phyloP scores from a whole-genome alignment of 2,888 invertebrate species.

The Germaria angustata region DNA sequence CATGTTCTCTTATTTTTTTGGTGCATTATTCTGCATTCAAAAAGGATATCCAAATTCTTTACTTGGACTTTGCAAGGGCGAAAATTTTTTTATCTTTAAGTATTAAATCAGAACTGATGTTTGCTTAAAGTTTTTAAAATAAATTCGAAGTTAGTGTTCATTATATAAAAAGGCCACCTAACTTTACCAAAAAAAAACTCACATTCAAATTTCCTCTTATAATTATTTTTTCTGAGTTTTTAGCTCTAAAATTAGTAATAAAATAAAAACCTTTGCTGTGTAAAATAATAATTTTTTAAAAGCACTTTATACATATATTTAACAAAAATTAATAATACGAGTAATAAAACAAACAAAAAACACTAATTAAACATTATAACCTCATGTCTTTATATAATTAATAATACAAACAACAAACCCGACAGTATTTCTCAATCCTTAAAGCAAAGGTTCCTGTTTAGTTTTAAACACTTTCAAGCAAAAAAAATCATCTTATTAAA shows the following conservation, averaged over 20 bases:
- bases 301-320: slow-evolving; percentile 48
- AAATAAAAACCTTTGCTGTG: slow-evolving; percentile 50
- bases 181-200: background rate
- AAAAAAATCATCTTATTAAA: background rate
- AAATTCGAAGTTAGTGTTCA: too few relatives aligned
- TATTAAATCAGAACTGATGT: too few relatives aligned
- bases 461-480: slow-evolving; percentile 35
- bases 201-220: background rate
- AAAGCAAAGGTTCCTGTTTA: slow-evolving; percentile 65
- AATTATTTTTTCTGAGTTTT: background rate
- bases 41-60: too few relatives aligned
- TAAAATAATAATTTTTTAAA: slow-evolving; percentile 59
- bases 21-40: too few relatives aligned
- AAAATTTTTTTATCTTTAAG: too few relatives aligned
- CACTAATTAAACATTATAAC: slow-evolving; percentile 57
- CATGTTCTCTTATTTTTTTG: too few relatives aligned
- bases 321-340: slow-evolving; percentile 7
- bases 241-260: slow-evolving; percentile 15
- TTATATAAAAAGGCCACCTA: too few relatives aligned
- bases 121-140: too few relatives aligned
- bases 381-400: slow-evolving; percentile 54
- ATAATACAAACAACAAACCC: slow-evolving; percentile 38
- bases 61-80: too few relatives aligned
- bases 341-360: slow-evolving; percentile 16
- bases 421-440: slow-evolving; percentile 62